A percentile compares a stretch with the other conserved stretches of the same genome.
phyloP scores from a whole-genome alignment of 1,140 invertebrate species.

The Mycetomoellerius zeteki region DNA sequence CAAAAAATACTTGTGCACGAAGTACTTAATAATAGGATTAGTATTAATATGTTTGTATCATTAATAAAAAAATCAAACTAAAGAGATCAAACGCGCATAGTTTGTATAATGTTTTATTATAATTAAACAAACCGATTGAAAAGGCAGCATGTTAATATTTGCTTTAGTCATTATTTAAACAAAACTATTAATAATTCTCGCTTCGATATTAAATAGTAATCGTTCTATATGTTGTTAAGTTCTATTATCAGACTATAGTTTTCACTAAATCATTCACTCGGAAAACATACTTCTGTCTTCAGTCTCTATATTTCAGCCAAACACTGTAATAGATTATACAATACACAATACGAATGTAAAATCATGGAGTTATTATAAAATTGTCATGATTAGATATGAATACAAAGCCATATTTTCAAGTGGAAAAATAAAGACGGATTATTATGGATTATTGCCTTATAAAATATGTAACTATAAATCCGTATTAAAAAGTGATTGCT shows the following conservation, averaged over 20 bases:
- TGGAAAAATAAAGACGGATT: slow-evolving; percentile 52
- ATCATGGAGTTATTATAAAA: slow-evolving; percentile 53
- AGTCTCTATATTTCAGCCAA: slow-evolving; percentile 73
- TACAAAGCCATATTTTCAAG: slow-evolving; percentile 52
- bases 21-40: slow-evolving; percentile 28
- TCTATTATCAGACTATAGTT: slow-evolving; percentile 62
- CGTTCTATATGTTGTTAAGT: slow-evolving; percentile 58
- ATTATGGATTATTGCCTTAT: slow-evolving; percentile 41
- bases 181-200: slow-evolving; percentile 62
- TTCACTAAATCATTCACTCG: slow-evolving; percentile 65
- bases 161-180: slow-evolving; percentile 64
- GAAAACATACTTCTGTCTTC: slow-evolving; percentile 61
- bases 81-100: slow-evolving; percentile 45
- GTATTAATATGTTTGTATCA: not conserved
- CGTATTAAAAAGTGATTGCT: slow-evolving; percentile 10
- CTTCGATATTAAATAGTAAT: slow-evolving; percentile 66
- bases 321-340: slow-evolving; percentile 69
- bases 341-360: slow-evolving; percentile 62
- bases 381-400: slow-evolving; percentile 55
- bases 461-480: slow-evolving; percentile 51
- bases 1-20: not conserved
- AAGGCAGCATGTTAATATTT: slow-evolving; percentile 63
- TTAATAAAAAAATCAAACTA: slow-evolving; percentile 29
- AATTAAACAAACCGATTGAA: slow-evolving; percentile 66
- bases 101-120: slow-evolving; percentile 69